These are phyloP conservation scores for Urocolius indicus DNA, from an alignment of 2,113 vertebrate species.

Conservation along the genomic window DNA sequence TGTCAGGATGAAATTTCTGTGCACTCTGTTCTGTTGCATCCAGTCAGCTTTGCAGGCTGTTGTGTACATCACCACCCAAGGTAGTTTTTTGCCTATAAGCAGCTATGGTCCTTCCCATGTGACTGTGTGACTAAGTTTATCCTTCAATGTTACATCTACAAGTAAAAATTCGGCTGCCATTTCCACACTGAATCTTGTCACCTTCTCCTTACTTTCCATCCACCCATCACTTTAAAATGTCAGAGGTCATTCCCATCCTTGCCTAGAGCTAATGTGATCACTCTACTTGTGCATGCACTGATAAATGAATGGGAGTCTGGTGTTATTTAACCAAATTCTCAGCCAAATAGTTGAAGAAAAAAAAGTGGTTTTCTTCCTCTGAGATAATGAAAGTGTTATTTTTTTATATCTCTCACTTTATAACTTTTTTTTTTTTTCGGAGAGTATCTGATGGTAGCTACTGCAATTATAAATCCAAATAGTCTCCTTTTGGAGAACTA, in stretches of 20 bases:
- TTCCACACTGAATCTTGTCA: background rate
- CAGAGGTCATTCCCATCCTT: background rate
- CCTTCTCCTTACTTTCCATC: background rate
- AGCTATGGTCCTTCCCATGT: background rate
- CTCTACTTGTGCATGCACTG: background rate
- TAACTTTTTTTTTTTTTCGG: background rate
- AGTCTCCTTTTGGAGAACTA: constrained; percentile 21
- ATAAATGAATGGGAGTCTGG: background rate
- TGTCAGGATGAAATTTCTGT: background rate
- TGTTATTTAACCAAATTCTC: background rate
- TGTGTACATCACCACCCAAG: background rate
- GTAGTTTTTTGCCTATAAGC: background rate
- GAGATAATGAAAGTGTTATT: background rate
- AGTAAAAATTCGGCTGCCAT: background rate
- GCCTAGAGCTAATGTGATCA: background rate
- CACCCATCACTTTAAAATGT: background rate
- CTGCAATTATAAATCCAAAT: constrained; percentile 47
- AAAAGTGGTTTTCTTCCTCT: background rate
- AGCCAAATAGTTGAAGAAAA: background rate
- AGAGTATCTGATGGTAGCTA: background rate
- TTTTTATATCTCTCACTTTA: background rate
- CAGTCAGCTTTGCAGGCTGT: background rate
- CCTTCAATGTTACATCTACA: background rate
- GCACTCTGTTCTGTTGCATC: background rate
- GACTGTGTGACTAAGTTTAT: background rate